Evolutionary conservation across 2,888 invertebrate species (phyloP), one percentile per base, ranked within the genome.

Genomic region (Gymnosoma rotundatum): DNA sequence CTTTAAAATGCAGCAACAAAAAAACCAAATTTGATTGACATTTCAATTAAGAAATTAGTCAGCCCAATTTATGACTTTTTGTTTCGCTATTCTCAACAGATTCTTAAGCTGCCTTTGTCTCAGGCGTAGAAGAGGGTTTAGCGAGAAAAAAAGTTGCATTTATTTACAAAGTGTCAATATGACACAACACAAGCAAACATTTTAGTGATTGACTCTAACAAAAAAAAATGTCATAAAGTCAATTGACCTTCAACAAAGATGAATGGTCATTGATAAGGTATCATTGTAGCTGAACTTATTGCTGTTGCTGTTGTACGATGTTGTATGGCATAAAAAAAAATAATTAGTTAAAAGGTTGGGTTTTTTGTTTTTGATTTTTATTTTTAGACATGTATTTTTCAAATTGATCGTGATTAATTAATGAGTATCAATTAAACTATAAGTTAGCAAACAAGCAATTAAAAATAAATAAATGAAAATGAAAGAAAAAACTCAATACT

Each of bases 41-140:
- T 87, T 89, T 90, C 90, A 90, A 90, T 90, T 90, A 90, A 90
- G 87, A 89, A 89, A 89, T 90, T 89, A 87, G 89, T 89, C 88
- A 88, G 86, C 86, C 89, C 61, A 60, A 60, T 78, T 84, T 70
- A 64, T 32, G 18, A 45, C 12, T 21, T 18, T 20, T 52, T 52
- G 73, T 52, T 52, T 20, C 20, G 18, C 10, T 18, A 8, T 32
- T 64, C 50, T 58, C 50, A 18, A 14, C 18, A 32, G 61, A 72
- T 79, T 73, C 54, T 69, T 18, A 42, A 45, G 42, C 36, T 74
- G 36, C 54, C 54, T 52, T 45, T 52, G 38, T n/a, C 45, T 69
- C 36, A 7, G 56, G 0, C 20, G 12, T 25, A 25, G 32, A 61
- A 67, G 54, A 54, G 78, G 25, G 45, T 21, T 21, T 56, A 54